A percentile compares a stretch with the other conserved stretches of the same genome.
Conservation (phyloP, 2,888 invertebrate genomes). For the Andricus curvator region DNA sequence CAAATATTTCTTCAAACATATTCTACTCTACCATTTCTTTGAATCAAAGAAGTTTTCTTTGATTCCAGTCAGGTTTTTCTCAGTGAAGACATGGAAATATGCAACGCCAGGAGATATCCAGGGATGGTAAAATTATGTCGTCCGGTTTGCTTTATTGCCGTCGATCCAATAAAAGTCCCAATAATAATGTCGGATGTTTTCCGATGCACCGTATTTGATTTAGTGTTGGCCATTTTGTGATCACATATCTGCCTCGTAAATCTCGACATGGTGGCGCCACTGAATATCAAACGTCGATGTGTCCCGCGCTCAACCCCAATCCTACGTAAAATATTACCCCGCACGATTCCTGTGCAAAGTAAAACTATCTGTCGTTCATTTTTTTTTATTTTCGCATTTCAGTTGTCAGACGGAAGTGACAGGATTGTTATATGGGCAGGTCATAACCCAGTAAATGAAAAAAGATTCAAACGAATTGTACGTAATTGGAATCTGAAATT, state of each 20-base stretch:
- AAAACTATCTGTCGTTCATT: constrained; percentile 69
- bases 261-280: constrained; percentile 72
- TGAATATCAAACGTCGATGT: constrained; percentile 78
- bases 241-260: constrained; percentile 79
- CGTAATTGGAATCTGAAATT: too few species aligned
- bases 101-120: constrained; percentile 45
- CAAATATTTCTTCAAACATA: too few species aligned
- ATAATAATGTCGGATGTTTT: constrained; percentile 79
- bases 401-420: not conserved
- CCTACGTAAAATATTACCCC: constrained; percentile 76
- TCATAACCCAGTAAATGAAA: too few species aligned
- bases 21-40: too few species aligned
- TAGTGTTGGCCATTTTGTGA: constrained; percentile 78
- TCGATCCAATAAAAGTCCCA: constrained; percentile 78
- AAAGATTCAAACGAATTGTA: too few species aligned
- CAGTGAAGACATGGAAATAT: not conserved
- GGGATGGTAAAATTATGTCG: constrained; percentile 69
- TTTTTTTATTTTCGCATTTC: constrained; percentile 45
- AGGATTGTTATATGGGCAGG: not conserved
- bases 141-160: constrained; percentile 69
- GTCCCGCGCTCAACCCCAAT: constrained; percentile 63
- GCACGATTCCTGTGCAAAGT: constrained; percentile 67
- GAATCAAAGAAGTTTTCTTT: too few species aligned
- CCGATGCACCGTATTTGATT: constrained; percentile 78
- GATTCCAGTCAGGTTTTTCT: too few species aligned